Percentiles rank a stretch among this genome's conserved stretches.
Conservation (phyloP, 2,888 invertebrate genomes). For the Coremacera marginata region DNA sequence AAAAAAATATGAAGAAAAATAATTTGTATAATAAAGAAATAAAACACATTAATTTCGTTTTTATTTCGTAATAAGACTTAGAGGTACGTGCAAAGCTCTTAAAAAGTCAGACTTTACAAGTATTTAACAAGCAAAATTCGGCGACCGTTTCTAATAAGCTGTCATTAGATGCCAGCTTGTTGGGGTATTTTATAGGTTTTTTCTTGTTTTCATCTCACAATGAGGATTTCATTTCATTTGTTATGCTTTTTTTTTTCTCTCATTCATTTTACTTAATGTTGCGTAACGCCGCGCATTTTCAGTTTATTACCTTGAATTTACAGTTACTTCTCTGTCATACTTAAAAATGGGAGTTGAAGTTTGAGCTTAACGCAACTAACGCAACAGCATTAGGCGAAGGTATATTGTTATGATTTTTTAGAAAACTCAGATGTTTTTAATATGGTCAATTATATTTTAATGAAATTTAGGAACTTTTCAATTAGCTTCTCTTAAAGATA, state of each 20-base stretch:
- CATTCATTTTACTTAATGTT: background rate
- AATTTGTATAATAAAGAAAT: slow-evolving; percentile 26
- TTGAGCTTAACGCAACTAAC: too few relatives aligned
- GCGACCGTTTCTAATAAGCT: slow-evolving; percentile 32
- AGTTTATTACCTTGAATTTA: slow-evolving; percentile 66
- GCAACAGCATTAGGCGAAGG: background rate
- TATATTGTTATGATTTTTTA: background rate
- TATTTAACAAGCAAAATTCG: background rate
- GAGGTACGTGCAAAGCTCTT: background rate
- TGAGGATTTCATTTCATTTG: slow-evolving; percentile 17
- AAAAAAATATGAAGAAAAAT: too few relatives aligned
- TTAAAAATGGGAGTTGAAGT: background rate
- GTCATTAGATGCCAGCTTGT: slow-evolving; percentile 25
- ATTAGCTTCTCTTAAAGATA: slow-evolving; percentile 22
- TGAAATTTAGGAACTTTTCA: slow-evolving; percentile 38
- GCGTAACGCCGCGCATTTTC: slow-evolving; percentile 41
- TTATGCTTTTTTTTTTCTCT: background rate
- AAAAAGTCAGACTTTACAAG: background rate
- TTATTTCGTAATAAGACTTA: slow-evolving; percentile 11
- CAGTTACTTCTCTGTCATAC: slow-evolving; percentile 53
- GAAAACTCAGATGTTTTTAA: slow-evolving; percentile 33
- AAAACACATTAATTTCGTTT: slow-evolving; percentile 14
- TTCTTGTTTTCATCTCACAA: background rate
- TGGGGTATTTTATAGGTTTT: background rate
- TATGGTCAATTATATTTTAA: slow-evolving; percentile 36